phyloP scores from a whole-genome alignment of 2,797 vertebrate genomes.

The Molossus alvarezi region DNA sequence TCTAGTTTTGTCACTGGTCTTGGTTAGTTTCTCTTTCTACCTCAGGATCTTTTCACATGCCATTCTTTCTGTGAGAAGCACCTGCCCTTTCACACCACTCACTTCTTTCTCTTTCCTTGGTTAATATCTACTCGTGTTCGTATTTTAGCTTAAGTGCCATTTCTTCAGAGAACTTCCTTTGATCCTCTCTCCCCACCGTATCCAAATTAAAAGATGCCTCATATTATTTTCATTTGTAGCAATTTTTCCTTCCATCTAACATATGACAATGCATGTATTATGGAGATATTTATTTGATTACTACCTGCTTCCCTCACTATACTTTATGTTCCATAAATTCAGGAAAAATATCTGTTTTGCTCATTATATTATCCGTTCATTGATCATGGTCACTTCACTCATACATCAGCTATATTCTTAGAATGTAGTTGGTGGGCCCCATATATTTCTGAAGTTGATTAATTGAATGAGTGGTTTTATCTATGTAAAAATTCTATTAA shows the following conservation, averaged over 20 bases:
- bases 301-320: not conserved
- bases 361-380: not conserved
- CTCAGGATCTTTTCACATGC: not conserved
- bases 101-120: not conserved
- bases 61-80: not conserved
- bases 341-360: not conserved
- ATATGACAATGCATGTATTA: not conserved
- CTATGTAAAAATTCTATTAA: not conserved
- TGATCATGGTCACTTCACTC: not conserved
- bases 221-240: not conserved
- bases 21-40: not conserved
- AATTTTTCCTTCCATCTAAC: not conserved
- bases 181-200: not conserved
- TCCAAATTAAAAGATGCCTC: not conserved
- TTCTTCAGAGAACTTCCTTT: not conserved
- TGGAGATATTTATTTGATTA: not conserved
- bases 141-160: not conserved
- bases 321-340: not conserved
- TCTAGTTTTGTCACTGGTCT: not conserved
- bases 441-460: slow-evolving; percentile 13
- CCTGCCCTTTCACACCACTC: not conserved
- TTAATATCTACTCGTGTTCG: not conserved
- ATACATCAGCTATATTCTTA: not conserved
- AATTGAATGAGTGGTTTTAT: not conserved
- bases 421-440: not conserved